Evolutionary conservation across 2,888 invertebrate species (phyloP), one percentile per base, ranked within the genome.

Genomic region (Apotomis betuletana): DNA sequence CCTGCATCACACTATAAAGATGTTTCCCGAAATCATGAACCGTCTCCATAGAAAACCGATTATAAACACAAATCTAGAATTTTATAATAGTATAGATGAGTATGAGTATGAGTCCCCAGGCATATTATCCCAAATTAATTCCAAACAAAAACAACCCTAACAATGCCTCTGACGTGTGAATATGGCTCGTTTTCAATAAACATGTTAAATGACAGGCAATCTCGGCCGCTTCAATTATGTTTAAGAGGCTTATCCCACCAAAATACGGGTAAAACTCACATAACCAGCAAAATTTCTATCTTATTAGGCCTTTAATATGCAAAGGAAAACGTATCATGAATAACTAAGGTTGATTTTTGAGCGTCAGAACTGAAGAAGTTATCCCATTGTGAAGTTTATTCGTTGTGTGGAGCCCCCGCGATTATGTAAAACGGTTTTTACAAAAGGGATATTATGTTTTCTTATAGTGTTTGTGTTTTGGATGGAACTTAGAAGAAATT

Each of bases 181-280:
- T 12, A 62, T n/a, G 41, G 54, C 6, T 52, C 51, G 51, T 63
- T 64, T 64, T 64, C 54, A 64, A 55, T 64, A 64, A 64, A 64
- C 44, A 64, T 44, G 44, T 52, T 44, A 54, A 54, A 64, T 64
- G 64, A 64, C 54, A 64, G 64, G 64, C 64, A 55, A 64, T 64
- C 64, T 54, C 8, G 12, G 41, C 49, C 10, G 49, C 54, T 55
- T 15, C 64, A 64, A 64, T 64, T 64, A 64, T 55, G 41, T 44
- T 12, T 64, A 55, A 64, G 64, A 54, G 64, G 64, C 64, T 64
- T 55, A 64, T 64, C 64, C 64, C 64, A 13, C 54, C 64, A 64
- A 64, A 64, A 64, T 55, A 44, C 54, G 64, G 41, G 54, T 44
- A 55, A 15, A 64, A 13, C 6, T 0, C 13, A 9, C 5, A 10